phyloP scores from a whole-genome alignment of 2,797 vertebrate genomes.

The Petrocephalus sullivani region DNA sequence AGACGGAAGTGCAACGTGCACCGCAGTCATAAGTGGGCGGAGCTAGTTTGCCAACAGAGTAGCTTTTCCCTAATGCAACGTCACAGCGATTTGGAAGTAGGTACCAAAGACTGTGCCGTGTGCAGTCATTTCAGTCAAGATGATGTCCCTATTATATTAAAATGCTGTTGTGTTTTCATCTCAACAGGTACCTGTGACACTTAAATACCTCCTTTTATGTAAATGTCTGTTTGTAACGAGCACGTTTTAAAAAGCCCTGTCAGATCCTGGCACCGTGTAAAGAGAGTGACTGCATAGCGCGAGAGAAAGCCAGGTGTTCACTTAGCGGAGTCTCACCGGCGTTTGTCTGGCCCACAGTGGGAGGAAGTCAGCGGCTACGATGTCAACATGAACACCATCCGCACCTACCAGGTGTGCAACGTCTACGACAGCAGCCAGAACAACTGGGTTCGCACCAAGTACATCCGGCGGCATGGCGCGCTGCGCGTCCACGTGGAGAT shows the following conservation, averaged over 20 bases:
- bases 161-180: not conserved
- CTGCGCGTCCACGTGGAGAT: constrained; percentile 95
- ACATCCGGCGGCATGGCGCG: constrained; percentile 77
- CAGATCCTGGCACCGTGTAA: not conserved
- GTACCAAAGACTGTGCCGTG: not conserved
- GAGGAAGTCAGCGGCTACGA: constrained; percentile 96
- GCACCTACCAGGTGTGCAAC: constrained; percentile 95
- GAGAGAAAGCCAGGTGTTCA: not conserved
- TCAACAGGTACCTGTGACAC: not conserved
- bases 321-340: not conserved
- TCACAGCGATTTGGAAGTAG: not conserved
- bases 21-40: not conserved
- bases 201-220: not conserved
- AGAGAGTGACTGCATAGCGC: not conserved
- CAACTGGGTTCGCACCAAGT: constrained; percentile 93
- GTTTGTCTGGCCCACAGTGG: constrained; percentile 66
- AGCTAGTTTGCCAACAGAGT: not conserved
- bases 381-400: constrained; percentile 95
- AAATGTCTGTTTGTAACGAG: not conserved
- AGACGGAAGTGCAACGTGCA: not conserved
- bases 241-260: not conserved
- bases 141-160: not conserved
- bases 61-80: not conserved
- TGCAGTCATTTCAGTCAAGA: not conserved
- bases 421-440: constrained; percentile 91